A percentile compares a stretch with the other conserved stretches of the same genome.
These are phyloP conservation scores for Polypterus senegalus DNA, from an alignment of 2,113 vertebrate genomes.

Conservation along the genomic window DNA sequence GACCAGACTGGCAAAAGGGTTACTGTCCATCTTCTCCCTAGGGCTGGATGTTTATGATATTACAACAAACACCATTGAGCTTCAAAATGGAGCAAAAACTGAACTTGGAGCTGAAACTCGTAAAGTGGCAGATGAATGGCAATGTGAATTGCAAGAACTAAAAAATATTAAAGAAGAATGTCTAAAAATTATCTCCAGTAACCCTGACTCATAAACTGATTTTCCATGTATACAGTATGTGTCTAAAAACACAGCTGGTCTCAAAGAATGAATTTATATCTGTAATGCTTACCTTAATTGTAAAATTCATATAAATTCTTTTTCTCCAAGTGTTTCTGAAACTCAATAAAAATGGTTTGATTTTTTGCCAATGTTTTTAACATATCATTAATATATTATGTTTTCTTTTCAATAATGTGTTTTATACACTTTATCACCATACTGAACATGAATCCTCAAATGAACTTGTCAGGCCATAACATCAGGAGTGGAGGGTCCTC, in stretches of 20 bases:
- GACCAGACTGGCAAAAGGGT: not conserved
- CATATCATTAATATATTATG: too few species aligned
- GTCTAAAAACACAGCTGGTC: not conserved
- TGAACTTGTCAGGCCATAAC: too few species aligned
- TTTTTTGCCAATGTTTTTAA: too few species aligned
- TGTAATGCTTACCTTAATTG: not conserved
- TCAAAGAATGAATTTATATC: slow-evolving; percentile 17
- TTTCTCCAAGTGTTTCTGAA: slow-evolving; percentile 21
- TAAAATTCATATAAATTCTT: slow-evolving; percentile 20
- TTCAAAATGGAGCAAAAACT: slow-evolving; percentile 40
- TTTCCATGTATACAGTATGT: not conserved
- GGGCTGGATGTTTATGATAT: slow-evolving; percentile 47
- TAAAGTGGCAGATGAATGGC: slow-evolving; percentile 30
- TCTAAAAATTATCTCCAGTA: slow-evolving; percentile 30
- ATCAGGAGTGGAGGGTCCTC: too few species aligned
- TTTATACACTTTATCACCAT: too few species aligned
- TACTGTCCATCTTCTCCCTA: slow-evolving; percentile 32
- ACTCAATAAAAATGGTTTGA: not conserved
- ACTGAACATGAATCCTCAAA: too few species aligned
- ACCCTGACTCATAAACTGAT: slow-evolving; percentile 16
- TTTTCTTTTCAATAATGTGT: too few species aligned
- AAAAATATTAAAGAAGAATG: slow-evolving; percentile 44
- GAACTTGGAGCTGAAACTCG: slow-evolving; percentile 37
- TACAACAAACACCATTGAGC: slow-evolving; percentile 40
- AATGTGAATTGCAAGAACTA: slow-evolving; percentile 34